Evolutionary conservation across 2,888 invertebrate species (phyloP).

Genomic region (Hymenopus coronatus): DNA sequence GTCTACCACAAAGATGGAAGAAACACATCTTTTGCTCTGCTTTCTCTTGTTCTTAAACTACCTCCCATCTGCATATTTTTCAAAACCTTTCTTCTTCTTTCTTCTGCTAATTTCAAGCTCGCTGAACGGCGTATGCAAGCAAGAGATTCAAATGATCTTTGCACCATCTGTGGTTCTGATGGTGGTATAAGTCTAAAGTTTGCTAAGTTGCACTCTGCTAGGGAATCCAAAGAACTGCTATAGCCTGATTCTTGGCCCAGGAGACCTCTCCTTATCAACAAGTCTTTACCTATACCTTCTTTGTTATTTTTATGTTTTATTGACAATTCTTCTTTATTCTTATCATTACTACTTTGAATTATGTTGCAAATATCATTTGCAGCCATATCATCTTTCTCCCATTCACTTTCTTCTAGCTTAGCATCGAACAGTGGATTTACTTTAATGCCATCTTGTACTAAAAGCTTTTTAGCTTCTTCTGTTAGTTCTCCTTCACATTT

Average conservation of each 20-base stretch:
- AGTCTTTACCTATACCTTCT: not conserved
- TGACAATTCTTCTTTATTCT: not conserved
- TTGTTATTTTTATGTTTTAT: not conserved
- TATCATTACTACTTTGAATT: not conserved
- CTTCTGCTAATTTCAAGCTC: conserved; percentile 45
- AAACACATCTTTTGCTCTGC: not conserved
- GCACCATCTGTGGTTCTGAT: conserved; percentile 55
- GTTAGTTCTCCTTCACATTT: not conserved
- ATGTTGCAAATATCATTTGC: not conserved
- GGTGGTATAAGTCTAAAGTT: conserved; percentile 46
- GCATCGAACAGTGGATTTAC: not conserved
- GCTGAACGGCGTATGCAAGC: conserved; percentile 51
- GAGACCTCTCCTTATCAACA: not conserved
- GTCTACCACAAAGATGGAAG: not conserved
- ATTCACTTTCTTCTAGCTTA: not conserved
- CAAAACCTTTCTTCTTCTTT: conserved; percentile 46
- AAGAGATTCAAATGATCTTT: conserved; percentile 55
- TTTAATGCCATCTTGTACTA: not conserved
- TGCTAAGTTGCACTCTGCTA: not conserved
- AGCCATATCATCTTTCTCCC: not conserved
- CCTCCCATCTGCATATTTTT: conserved; percentile 53
- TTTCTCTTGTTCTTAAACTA: conserved; percentile 47
- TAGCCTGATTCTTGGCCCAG: conserved; percentile 35
- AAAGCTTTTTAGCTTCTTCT: not conserved
- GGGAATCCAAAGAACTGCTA: conserved; percentile 35